A percentile compares a stretch with the other conserved stretches of the same genome.
These are phyloP conservation scores for Rhogogaster chlorosoma DNA, from an alignment of 2,888 invertebrate genomes.

Conservation along the genomic window DNA sequence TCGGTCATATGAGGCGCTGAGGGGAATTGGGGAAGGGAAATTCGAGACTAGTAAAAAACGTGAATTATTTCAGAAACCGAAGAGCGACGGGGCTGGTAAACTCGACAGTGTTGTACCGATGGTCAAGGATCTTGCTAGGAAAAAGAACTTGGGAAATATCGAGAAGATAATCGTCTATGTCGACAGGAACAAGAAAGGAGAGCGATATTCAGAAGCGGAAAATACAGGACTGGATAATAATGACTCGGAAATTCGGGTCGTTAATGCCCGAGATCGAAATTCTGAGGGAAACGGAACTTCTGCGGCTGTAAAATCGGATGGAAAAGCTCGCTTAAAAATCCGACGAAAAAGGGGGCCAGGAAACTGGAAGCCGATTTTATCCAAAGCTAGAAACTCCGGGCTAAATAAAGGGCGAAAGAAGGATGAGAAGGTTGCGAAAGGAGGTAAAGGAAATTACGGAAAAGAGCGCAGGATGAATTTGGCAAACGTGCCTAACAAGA, in stretches of 20 bases:
- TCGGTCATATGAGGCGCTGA: neutral
- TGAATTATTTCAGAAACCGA: neutral
- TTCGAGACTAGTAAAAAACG: neutral
- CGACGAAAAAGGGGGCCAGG: neutral
- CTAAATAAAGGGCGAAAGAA: neutral
- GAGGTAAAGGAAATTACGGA: conserved; percentile 24
- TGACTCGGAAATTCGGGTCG: neutral
- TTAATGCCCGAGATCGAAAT: neutral
- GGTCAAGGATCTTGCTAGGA: conserved; percentile 58
- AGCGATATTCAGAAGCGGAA: neutral
- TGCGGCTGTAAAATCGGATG: no score
- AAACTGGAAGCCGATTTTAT: neutral
- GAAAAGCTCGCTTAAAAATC: neutral
- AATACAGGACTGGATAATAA: conserved; percentile 9
- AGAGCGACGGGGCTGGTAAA: neutral
- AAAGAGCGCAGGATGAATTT: conserved; percentile 60
- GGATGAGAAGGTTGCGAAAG: neutral
- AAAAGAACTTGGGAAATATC: conserved; percentile 60
- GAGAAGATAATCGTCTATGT: conserved; percentile 64
- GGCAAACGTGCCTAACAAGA: conserved; percentile 54
- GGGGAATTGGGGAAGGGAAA: neutral
- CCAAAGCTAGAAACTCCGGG: neutral
- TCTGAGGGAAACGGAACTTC: neutral
- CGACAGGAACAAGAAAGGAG: conserved; percentile 57
- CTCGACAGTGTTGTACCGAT: conserved; percentile 1